These are phyloP conservation scores for Coleophora deauratella DNA, from an alignment of 2,888 invertebrate genomes.

Conservation along the genomic window DNA sequence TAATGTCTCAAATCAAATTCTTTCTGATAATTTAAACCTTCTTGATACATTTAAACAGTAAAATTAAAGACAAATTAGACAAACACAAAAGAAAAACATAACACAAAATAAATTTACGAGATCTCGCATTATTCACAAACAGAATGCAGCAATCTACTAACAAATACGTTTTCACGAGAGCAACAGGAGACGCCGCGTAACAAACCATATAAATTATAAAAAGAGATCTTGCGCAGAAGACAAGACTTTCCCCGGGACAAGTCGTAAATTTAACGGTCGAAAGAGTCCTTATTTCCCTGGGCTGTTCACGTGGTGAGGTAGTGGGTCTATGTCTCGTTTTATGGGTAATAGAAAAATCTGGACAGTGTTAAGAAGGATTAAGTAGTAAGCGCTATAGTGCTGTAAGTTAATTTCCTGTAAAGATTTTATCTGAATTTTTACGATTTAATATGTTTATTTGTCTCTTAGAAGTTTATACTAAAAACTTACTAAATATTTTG, in stretches of 20 bases:
- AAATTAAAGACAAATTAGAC: no score
- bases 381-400: neutral
- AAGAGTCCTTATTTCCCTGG: conserved; percentile 64
- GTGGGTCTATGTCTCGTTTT: conserved; percentile 51
- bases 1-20: no score
- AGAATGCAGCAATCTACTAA: conserved; percentile 5
- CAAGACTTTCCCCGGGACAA: conserved; percentile 62
- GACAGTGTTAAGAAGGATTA: conserved; percentile 1
- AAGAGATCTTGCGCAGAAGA: conserved; percentile 56
- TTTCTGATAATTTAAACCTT: no score
- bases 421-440: no score
- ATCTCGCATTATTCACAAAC: conserved; percentile 10
- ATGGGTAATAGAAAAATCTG: conserved; percentile 47
- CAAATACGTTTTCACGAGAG: conserved; percentile 44
- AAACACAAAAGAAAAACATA: no score
- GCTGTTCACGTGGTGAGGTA: conserved; percentile 54
- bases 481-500: no score
- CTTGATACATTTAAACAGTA: no score
- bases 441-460: no score
- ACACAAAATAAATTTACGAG: no score
- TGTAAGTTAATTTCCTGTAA: no score
- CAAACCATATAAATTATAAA: conserved; percentile 71
- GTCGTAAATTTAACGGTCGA: conserved; percentile 72
- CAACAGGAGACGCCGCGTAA: conserved; percentile 47
- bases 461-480: no score